Percentiles rank a stretch among this genome's conserved stretches.
Evolutionary conservation across 2,797 vertebrate genomes (phyloP).

Genomic region (Schizopygopsis pylzovi): DNA sequence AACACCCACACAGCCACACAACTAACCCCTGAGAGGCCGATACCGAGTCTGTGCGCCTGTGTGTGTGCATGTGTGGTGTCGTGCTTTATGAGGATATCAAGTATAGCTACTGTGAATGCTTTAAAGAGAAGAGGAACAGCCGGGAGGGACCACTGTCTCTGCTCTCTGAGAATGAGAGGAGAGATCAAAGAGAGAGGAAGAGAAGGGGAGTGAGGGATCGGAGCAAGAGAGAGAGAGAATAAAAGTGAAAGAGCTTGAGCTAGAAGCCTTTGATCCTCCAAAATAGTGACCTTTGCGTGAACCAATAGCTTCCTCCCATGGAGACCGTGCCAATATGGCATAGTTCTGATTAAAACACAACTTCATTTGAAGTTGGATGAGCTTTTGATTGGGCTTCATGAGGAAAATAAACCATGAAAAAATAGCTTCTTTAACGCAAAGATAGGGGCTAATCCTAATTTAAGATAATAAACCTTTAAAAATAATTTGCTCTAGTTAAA

Average conservation of each 20-base stretch:
- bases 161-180: constrained; percentile 66
- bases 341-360: constrained; percentile 58
- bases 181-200: constrained; percentile 57
- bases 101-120: constrained; percentile 75
- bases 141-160: constrained; percentile 77
- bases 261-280: constrained; percentile 66
- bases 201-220: constrained; percentile 16
- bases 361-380: constrained; percentile 49
- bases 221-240: constrained; percentile 51
- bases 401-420: constrained; percentile 31
- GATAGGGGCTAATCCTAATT: constrained; percentile 23
- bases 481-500: background rate
- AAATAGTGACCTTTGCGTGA: constrained; percentile 60
- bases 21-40: constrained; percentile 53
- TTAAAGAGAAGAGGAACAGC: constrained; percentile 79
- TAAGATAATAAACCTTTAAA: constrained; percentile 40
- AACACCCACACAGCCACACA: constrained; percentile 58
- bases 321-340: constrained; percentile 56
- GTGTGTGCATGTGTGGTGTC: constrained; percentile 39
- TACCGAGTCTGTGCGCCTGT: constrained; percentile 35
- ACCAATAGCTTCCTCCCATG: constrained; percentile 46
- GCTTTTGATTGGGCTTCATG: constrained; percentile 36
- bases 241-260: constrained; percentile 43
- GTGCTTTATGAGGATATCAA: constrained; percentile 71
- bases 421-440: background rate